Evolutionary conservation across 2,113 vertebrate genomes (phyloP).

Genomic region (Setophaga coronata): DNA sequence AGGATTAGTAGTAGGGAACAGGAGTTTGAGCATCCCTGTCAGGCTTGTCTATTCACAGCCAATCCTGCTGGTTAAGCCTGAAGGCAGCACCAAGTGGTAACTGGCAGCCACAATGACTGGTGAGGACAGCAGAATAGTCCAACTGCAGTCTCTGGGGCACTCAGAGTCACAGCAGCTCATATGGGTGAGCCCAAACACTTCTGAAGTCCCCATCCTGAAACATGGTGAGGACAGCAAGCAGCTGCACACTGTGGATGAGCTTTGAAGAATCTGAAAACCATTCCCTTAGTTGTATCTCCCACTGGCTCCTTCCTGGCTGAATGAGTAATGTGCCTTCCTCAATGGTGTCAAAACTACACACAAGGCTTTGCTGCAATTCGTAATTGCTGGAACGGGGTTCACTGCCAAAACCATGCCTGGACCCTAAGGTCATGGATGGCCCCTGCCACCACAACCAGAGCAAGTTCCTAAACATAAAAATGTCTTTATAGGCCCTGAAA

Average conservation of each 20-base stretch:
- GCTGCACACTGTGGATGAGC: not conserved
- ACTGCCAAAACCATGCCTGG: not conserved
- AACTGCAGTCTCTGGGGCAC: not conserved
- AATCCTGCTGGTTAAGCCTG: not conserved
- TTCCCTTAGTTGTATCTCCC: not conserved
- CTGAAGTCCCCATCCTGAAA: not conserved
- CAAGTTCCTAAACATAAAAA: not conserved
- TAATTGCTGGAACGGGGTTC: not conserved
- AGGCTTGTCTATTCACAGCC: not conserved
- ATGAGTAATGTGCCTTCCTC: not conserved
- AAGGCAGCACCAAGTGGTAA: not conserved
- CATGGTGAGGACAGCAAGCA: not conserved
- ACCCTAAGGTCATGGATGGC: not conserved
- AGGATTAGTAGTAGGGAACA: constrained; percentile 54
- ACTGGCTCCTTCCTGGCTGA: not conserved
- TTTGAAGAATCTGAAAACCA: not conserved
- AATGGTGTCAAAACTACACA: not conserved
- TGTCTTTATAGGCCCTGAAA: not conserved
- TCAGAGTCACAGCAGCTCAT: not conserved
- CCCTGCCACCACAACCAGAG: not conserved
- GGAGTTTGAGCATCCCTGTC: constrained; percentile 11
- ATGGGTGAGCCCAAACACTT: not conserved
- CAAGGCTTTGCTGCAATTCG: not conserved
- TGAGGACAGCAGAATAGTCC: not conserved
- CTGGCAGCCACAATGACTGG: not conserved